A percentile compares a stretch with the other conserved stretches of the same genome.
Evolutionary conservation across 2,797 vertebrate genomes (phyloP).

Genomic region (Microcaecilia unicolor): DNA sequence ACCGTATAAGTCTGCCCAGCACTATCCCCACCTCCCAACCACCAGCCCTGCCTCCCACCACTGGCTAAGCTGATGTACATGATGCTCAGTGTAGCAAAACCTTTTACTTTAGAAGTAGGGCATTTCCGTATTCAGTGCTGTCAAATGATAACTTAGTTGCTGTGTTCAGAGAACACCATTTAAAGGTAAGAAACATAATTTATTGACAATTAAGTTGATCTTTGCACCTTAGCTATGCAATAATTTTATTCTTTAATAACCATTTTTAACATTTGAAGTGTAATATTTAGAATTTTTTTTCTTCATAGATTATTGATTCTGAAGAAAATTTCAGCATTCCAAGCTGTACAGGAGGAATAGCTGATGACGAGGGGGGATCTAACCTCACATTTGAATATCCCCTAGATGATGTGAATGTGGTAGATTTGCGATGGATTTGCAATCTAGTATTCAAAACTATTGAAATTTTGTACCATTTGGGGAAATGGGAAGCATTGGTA

Average conservation of each 20-base stretch:
- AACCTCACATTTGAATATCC: slow-evolving; percentile 61
- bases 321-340: slow-evolving; percentile 64
- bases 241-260: not conserved
- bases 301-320: slow-evolving; percentile 50
- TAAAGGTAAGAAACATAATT: too few species aligned
- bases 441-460: slow-evolving; percentile 71
- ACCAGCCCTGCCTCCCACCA: too few species aligned
- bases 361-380: slow-evolving; percentile 62
- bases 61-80: too few species aligned
- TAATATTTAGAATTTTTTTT: slow-evolving; percentile 4
- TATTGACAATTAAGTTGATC: too few species aligned
- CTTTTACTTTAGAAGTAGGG: too few species aligned
- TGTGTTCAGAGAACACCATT: too few species aligned
- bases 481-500: slow-evolving; percentile 80
- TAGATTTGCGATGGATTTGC: slow-evolving; percentile 74
- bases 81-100: too few species aligned
- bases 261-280: not conserved
- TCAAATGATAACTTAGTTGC: too few species aligned
- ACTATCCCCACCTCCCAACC: too few species aligned
- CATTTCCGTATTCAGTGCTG: too few species aligned
- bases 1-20: too few species aligned
- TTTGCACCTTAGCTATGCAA: too few species aligned
- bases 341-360: slow-evolving; percentile 56
- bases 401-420: slow-evolving; percentile 65
- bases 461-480: slow-evolving; percentile 67